These are phyloP conservation scores for Machimus atricapillus DNA, from an alignment of 2,888 invertebrate genomes.

Conservation along the genomic window DNA sequence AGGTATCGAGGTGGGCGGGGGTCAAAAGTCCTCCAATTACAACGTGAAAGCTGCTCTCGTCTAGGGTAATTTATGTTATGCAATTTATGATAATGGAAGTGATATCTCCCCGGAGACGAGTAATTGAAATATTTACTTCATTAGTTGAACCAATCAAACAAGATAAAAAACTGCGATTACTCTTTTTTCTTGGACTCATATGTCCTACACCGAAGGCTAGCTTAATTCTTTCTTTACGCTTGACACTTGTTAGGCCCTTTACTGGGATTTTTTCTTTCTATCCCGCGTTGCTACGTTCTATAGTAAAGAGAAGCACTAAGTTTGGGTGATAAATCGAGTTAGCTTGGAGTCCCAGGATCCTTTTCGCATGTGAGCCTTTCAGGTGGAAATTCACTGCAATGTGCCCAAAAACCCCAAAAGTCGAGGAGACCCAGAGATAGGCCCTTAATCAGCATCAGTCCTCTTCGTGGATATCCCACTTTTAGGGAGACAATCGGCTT, in stretches of 20 bases:
- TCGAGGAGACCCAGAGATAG: neutral
- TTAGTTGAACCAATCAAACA: neutral
- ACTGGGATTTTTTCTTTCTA: neutral
- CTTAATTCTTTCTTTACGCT: neutral
- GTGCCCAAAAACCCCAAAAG: neutral
- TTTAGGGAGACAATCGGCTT: constrained; percentile 14
- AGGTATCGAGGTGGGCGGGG: neutral
- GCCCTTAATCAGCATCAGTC: constrained; percentile 22
- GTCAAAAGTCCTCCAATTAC: neutral
- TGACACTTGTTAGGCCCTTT: neutral
- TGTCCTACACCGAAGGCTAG: neutral
- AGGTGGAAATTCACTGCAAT: neutral
- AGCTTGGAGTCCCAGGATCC: neutral
- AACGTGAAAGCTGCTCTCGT: neutral
- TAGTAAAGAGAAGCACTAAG: neutral
- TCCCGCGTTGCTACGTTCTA: neutral
- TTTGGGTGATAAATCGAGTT: neutral
- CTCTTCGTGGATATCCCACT: neutral
- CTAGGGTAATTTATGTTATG: neutral
- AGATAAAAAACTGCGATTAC: neutral
- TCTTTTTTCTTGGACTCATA: neutral
- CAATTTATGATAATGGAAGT: neutral
- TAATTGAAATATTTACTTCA: neutral
- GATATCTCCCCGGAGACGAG: neutral
- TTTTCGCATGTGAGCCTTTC: neutral